Evolutionary conservation across 2,888 invertebrate species (phyloP).

Genomic region (Lasioglossum oenotherae): DNA sequence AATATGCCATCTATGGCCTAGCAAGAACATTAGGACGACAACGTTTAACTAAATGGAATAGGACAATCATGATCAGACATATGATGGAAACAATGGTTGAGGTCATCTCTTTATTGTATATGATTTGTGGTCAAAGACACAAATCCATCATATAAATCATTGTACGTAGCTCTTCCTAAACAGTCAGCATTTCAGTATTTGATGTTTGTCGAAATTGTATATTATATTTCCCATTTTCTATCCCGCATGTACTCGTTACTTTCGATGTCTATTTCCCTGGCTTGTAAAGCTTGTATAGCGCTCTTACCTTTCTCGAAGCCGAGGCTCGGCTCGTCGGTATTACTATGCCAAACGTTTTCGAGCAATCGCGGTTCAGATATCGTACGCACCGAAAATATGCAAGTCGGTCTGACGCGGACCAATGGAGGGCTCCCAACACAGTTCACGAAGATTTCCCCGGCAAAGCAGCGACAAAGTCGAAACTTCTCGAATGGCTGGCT

Average conservation of each 20-base stretch:
- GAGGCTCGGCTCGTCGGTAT: background rate
- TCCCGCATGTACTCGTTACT: background rate
- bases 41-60: background rate
- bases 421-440: background rate
- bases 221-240: background rate
- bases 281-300: background rate
- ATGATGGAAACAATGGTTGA: background rate
- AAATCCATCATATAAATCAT: background rate
- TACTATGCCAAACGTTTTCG: slow-evolving; percentile 26
- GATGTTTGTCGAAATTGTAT: background rate
- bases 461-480: slow-evolving; percentile 14
- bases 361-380: background rate
- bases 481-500: slow-evolving; percentile 48
- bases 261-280: background rate
- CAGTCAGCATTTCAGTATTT: background rate
- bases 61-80: background rate
- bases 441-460: slow-evolving; percentile 36
- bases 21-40: background rate
- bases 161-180: background rate
- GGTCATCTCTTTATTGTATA: background rate
- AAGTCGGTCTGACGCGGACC: background rate
- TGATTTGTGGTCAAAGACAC: background rate
- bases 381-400: slow-evolving; percentile 34
- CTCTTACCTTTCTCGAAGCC: background rate
- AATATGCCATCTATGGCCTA: background rate